Percentiles rank a stretch among this genome's conserved stretches.
These are phyloP conservation scores for Bombylius discolor DNA, from an alignment of 2,888 invertebrate species.

Conservation along the genomic window DNA sequence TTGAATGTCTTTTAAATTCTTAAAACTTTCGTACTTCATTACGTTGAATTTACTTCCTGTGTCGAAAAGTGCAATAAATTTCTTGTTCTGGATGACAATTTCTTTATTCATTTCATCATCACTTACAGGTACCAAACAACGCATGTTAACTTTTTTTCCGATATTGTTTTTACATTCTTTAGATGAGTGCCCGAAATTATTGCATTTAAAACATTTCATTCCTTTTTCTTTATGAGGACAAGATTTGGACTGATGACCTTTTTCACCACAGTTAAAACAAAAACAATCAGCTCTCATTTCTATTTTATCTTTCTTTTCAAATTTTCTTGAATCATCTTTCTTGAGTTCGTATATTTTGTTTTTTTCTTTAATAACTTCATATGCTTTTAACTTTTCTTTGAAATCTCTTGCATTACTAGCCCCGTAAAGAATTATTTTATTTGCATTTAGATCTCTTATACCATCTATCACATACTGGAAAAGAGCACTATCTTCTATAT, in stretches of 20 bases:
- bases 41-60: neutral
- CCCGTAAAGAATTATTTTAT: conserved; percentile 18
- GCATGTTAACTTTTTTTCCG: neutral
- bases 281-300: neutral
- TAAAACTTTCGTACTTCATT: neutral
- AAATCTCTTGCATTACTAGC: conserved; percentile 6
- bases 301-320: neutral
- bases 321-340: neutral
- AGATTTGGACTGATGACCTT: conserved; percentile 2
- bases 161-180: neutral
- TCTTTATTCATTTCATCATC: neutral
- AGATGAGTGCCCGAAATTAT: conserved; percentile 19
- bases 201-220: conserved; percentile 24
- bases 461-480: conserved; percentile 22
- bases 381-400: conserved; percentile 1
- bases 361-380: conserved; percentile 1
- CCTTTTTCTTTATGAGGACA: conserved; percentile 15
- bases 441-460: conserved; percentile 16
- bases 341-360: neutral
- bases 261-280: conserved; percentile 11
- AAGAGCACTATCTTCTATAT: conserved; percentile 17
- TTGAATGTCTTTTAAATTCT: neutral
- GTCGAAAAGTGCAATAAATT: neutral
- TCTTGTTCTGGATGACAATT: neutral
- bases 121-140: neutral